Conservation (phyloP, 2,888 invertebrate genomes). For the Melieria crassipennis region DNA sequence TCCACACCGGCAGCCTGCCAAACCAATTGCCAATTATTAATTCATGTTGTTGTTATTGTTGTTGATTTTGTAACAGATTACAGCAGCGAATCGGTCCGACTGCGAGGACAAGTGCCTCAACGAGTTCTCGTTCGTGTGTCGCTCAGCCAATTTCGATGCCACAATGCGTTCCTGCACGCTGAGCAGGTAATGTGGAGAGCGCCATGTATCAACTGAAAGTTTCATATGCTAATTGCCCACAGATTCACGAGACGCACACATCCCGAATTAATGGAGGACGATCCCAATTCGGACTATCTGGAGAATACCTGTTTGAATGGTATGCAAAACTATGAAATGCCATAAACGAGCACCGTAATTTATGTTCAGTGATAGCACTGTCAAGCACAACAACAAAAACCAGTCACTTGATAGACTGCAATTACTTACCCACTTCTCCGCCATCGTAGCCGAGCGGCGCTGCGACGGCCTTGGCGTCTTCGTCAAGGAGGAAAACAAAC, state of each 20-base stretch:
- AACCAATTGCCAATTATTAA: not conserved
- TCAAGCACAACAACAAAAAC: too few species aligned
- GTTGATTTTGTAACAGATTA: constrained; percentile 59
- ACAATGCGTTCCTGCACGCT: constrained; percentile 81
- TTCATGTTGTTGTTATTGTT: constrained; percentile 10
- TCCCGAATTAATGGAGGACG: constrained; percentile 84
- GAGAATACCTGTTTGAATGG: constrained; percentile 92
- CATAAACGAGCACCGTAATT: too few species aligned
- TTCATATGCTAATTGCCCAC: not conserved
- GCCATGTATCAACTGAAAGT: not conserved
- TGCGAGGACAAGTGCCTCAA: constrained; percentile 91
- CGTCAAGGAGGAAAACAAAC: constrained; percentile 89
- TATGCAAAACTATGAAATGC: constrained; percentile 60
- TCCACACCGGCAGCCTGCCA: not conserved
- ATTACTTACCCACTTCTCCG: not conserved
- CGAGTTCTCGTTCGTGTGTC: constrained; percentile 88
- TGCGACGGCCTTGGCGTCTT: constrained; percentile 89
- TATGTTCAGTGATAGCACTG: too few species aligned
- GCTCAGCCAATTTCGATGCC: constrained; percentile 86
- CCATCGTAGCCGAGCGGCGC: constrained; percentile 77
- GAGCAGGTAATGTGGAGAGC: constrained; percentile 67
- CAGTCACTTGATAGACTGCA: not conserved
- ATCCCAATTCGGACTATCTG: constrained; percentile 87
- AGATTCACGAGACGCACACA: constrained; percentile 86
- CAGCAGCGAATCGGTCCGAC: constrained; percentile 85